Percentiles rank a stretch among this genome's conserved stretches.
Evolutionary conservation across 1,140 invertebrate genomes (phyloP).

Genomic region (Sitophilus oryzae): DNA sequence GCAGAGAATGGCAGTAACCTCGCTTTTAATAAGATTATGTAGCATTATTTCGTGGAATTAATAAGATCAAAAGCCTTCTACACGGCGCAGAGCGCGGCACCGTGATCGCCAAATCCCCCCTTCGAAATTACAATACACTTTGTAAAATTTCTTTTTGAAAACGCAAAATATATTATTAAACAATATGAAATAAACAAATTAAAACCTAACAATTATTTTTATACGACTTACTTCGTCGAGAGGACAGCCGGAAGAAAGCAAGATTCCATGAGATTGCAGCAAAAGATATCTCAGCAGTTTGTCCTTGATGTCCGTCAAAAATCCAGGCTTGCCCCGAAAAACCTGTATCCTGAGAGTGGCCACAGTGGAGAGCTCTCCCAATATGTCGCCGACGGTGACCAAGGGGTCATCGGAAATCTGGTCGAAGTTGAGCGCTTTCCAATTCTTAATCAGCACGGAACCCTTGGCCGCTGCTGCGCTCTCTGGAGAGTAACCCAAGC

Average conservation of each 20-base stretch:
- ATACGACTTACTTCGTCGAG: slow-evolving; percentile 72
- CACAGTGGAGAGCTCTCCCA: slow-evolving; percentile 85
- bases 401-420: slow-evolving; percentile 80
- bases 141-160: slow-evolving; percentile 9
- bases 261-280: slow-evolving; percentile 77
- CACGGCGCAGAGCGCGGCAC: slow-evolving; percentile 30
- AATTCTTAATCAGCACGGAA: slow-evolving; percentile 86
- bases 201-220: not conserved
- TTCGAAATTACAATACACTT: slow-evolving; percentile 17
- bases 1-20: slow-evolving; percentile 49
- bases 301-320: slow-evolving; percentile 83
- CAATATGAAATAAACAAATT: no score
- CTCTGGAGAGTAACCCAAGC: slow-evolving; percentile 72
- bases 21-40: slow-evolving; percentile 57
- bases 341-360: slow-evolving; percentile 86
- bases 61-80: slow-evolving; percentile 56
- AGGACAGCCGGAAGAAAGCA: slow-evolving; percentile 83
- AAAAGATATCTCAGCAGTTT: slow-evolving; percentile 83
- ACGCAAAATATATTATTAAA: no score
- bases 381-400: slow-evolving; percentile 84
- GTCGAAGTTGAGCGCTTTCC: slow-evolving; percentile 86
- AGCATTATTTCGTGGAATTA: slow-evolving; percentile 59
- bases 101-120: slow-evolving; percentile 27
- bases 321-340: slow-evolving; percentile 69
- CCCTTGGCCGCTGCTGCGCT: slow-evolving; percentile 73